Percentiles rank a stretch among this genome's conserved stretches.
Conservation (phyloP, 2,888 invertebrate species). For the Caenorhabditis zanzibari region DNA sequence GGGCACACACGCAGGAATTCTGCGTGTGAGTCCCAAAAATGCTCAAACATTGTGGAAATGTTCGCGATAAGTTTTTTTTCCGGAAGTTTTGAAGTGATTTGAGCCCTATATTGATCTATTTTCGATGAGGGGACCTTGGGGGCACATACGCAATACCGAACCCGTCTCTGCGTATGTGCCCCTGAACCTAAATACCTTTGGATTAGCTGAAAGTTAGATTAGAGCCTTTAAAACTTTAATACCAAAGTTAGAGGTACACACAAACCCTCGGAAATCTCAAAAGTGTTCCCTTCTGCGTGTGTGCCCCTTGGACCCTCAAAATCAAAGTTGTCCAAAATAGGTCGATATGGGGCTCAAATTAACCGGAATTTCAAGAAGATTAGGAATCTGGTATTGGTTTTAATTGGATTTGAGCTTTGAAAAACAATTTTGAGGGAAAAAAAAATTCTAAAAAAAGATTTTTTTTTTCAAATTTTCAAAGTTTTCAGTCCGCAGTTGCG, state of each 20-base stretch:
- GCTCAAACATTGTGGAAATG: not conserved
- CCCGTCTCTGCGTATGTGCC: too few species aligned
- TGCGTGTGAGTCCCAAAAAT: not conserved
- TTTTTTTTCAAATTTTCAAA: constrained; percentile 7
- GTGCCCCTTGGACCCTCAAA: not conserved
- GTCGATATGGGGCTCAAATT: constrained; percentile 32
- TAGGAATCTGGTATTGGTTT: not conserved
- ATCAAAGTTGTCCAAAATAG: not conserved
- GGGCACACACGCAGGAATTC: not conserved
- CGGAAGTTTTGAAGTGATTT: not conserved
- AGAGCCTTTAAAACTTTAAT: too few species aligned
- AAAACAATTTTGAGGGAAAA: too few species aligned
- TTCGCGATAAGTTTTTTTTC: not conserved
- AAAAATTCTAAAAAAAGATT: too few species aligned
- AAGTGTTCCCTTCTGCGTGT: not conserved
- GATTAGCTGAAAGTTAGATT: too few species aligned
- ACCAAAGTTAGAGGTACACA: too few species aligned
- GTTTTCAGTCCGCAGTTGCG: constrained; percentile 78
- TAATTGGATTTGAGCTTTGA: too few species aligned
- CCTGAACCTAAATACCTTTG: too few species aligned
- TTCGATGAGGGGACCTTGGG: too few species aligned
- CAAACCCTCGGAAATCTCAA: too few species aligned
- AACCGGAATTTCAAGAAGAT: constrained; percentile 7
- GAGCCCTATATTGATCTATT: constrained; percentile 19
- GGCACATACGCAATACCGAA: too few species aligned